Conservation (phyloP, 2,113 vertebrate species). For the Propithecus coquereli region DNA sequence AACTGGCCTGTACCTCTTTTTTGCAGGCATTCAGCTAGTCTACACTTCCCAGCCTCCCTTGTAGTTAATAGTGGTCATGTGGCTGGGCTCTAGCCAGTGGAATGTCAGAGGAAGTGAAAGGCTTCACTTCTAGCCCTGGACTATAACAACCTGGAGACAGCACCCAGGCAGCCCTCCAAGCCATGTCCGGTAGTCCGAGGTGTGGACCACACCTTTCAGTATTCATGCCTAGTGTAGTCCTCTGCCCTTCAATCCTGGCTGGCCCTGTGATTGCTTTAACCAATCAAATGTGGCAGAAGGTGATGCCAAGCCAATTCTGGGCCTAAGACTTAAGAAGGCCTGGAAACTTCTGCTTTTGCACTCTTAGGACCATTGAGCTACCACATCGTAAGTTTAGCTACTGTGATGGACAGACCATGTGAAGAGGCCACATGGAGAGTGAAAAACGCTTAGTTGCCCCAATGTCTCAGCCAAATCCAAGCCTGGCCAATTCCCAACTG, state of each 20-base stretch:
- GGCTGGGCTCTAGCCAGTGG: not conserved
- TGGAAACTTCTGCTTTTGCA: not conserved
- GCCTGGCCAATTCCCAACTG: not conserved
- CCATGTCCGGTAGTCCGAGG: not conserved
- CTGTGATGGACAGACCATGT: not conserved
- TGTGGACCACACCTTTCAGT: not conserved
- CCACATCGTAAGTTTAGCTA: not conserved
- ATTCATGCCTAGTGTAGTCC: not conserved
- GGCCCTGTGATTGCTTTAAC: not conserved
- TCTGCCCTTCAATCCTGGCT: not conserved
- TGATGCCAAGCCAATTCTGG: not conserved
- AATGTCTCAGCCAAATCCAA: not conserved
- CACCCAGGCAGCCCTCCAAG: not conserved
- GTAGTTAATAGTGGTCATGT: not conserved
- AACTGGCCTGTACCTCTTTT: not conserved
- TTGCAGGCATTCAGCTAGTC: not conserved
- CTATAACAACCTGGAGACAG: not conserved
- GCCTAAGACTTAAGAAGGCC: not conserved
- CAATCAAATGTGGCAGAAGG: not conserved
- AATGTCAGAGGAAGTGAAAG: not conserved
- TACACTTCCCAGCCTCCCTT: not conserved
- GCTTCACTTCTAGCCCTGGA: not conserved
- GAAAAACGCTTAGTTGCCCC: not conserved
- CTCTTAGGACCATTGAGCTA: not conserved
- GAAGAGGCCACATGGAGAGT: not conserved